Conservation (phyloP, 2,113 vertebrate genomes). For the Onychorhynchus coronatus region DNA sequence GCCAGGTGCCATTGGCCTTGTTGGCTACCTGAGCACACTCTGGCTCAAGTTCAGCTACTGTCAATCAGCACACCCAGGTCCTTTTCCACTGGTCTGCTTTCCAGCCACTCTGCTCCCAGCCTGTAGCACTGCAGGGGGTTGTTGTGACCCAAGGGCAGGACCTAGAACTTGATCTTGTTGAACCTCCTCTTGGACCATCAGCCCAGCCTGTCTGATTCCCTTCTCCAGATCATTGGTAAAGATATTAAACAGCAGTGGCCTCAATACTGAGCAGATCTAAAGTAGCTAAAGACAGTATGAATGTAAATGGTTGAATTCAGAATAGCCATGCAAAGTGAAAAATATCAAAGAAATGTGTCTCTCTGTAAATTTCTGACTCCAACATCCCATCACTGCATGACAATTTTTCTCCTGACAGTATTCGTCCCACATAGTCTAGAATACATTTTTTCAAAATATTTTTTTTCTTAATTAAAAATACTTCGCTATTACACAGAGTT, state of each 20-base stretch:
- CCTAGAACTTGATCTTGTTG: rapidly evolving
- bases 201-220: neutral
- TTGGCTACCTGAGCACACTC: neutral
- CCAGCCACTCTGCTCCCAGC: neutral
- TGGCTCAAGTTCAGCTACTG: neutral
- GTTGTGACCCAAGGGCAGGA: neutral
- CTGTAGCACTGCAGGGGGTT: rapidly evolving
- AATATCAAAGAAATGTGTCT: neutral
- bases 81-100: rapidly evolving
- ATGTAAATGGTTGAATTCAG: neutral
- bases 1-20: neutral
- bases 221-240: neutral
- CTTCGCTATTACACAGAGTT: neutral
- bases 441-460: neutral
- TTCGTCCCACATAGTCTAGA: neutral
- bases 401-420: neutral
- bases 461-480: neutral
- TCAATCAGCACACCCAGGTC: rapidly evolving
- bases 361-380: neutral
- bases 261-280: neutral
- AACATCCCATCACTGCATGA: neutral
- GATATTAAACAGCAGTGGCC: neutral
- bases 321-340: neutral
- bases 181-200: neutral
- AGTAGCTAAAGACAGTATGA: neutral